phyloP scores from a whole-genome alignment of 2,797 vertebrate genomes.

The Alosa sapidissima region DNA sequence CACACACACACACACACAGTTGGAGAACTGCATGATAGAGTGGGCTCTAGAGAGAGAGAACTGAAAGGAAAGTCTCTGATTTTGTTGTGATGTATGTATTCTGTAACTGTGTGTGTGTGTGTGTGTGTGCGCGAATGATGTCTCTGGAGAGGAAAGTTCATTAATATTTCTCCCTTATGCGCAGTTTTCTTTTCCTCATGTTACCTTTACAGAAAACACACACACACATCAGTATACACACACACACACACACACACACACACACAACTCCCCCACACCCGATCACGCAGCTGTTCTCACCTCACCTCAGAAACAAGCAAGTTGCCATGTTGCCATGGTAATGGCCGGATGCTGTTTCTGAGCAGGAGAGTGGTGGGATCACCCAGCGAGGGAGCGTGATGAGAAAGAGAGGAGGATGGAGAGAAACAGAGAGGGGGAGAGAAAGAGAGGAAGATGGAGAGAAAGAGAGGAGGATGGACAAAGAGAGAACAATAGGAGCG shows the following conservation, averaged over 20 bases:
- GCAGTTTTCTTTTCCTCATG: not conserved
- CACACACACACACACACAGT: too few relatives aligned
- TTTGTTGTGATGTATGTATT: too few relatives aligned
- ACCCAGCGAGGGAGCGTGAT: too few relatives aligned
- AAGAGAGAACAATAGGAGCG: not conserved
- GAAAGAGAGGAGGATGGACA: constrained; percentile 4
- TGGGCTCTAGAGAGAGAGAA: not conserved
- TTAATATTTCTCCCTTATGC: not conserved
- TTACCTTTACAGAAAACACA: not conserved
- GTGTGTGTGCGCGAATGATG: not conserved
- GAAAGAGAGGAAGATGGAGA: too few relatives aligned
- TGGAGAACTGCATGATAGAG: not conserved
- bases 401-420: not conserved
- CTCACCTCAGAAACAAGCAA: not conserved
- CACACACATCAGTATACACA: not conserved
- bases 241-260: not conserved
- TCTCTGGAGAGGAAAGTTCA: not conserved
- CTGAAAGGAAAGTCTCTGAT: too few relatives aligned
- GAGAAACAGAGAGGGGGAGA: not conserved
- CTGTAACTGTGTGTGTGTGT: not conserved
- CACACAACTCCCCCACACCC: not conserved
- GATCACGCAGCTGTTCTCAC: not conserved
- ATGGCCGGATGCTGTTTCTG: not conserved
- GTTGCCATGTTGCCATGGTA: constrained; percentile 12
- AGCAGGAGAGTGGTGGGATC: not conserved